Evolutionary conservation across 2,797 vertebrate genomes (phyloP).

Genomic region (Syngnathus rostellatus): DNA sequence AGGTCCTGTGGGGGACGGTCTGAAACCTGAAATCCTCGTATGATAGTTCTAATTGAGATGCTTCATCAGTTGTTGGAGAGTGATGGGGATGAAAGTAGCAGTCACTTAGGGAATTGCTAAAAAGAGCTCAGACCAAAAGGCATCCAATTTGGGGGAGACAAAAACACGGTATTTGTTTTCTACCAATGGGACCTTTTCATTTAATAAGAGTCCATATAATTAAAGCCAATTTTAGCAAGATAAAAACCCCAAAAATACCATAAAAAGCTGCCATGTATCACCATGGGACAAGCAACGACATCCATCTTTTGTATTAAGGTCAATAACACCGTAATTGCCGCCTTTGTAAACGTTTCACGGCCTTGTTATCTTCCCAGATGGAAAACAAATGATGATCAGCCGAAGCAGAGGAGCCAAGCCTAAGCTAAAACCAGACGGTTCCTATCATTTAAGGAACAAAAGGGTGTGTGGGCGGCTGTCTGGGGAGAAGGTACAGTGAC

Average conservation of each 20-base stretch:
- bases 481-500: neutral
- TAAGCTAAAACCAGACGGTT: neutral
- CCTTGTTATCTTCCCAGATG: slow-evolving; percentile 36
- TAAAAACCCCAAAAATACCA: neutral
- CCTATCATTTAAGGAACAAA: neutral
- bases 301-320: slow-evolving; percentile 35
- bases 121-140: neutral
- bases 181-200: neutral
- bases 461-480: neutral
- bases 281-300: neutral
- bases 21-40: neutral
- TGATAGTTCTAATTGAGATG: neutral
- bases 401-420: neutral
- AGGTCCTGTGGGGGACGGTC: neutral
- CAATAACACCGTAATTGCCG: slow-evolving; percentile 50
- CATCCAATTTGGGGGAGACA: neutral
- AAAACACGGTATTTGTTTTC: neutral
- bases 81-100: slow-evolving; percentile 1
- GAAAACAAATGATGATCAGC: slow-evolving; percentile 27
- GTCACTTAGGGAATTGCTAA: neutral
- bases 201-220: neutral
- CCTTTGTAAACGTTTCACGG: slow-evolving; percentile 42
- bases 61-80: neutral
- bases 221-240: neutral
- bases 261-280: neutral